phyloP scores from a whole-genome alignment of 1,140 invertebrate genomes.

The Brachionus sp. region DNA sequence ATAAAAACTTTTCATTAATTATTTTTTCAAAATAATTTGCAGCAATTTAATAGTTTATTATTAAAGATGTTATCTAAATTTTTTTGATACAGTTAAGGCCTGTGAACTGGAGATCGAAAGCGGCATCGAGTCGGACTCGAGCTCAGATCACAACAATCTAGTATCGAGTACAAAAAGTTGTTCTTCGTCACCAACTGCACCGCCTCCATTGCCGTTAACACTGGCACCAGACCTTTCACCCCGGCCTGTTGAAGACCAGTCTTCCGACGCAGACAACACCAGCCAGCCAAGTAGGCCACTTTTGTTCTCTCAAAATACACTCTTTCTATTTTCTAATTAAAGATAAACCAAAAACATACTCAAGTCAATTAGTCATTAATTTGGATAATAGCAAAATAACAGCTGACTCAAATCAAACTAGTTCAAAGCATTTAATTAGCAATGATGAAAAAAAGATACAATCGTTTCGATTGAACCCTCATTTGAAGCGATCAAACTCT shows the following conservation, averaged over 20 bases:
- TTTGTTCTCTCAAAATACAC: background rate
- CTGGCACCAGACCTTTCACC: background rate
- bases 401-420: background rate
- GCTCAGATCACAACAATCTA: constrained; percentile 31
- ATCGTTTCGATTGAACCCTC: background rate
- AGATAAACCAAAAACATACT: constrained; percentile 1
- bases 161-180: background rate
- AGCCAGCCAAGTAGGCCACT: background rate
- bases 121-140: constrained; percentile 45
- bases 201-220: background rate
- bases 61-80: background rate
- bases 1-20: no score
- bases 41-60: background rate
- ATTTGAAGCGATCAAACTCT: constrained; percentile 3
- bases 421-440: background rate
- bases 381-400: constrained; percentile 17
- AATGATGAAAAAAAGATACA: background rate
- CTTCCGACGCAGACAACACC: background rate
- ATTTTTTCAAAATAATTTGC: no score
- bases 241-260: background rate
- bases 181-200: background rate
- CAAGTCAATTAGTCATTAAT: constrained; percentile 30
- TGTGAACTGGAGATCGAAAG: constrained; percentile 21
- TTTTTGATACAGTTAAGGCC: background rate
- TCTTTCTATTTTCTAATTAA: background rate